These are phyloP conservation scores for Lepidotrigona ventralis DNA, from an alignment of 1,140 invertebrate species.

Conservation along the genomic window DNA sequence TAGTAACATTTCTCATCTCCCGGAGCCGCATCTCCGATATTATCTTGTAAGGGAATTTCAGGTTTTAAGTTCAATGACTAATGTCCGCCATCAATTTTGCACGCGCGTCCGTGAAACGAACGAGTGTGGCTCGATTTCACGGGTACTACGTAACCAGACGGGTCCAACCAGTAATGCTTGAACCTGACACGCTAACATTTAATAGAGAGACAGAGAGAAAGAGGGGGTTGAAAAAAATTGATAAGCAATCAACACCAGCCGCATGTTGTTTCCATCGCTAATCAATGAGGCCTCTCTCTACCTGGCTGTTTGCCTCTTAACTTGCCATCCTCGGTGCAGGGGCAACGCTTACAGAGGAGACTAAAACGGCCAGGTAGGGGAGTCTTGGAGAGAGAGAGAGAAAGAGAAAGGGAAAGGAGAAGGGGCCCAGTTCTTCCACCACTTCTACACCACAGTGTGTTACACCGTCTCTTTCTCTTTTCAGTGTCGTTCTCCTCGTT, in stretches of 20 bases:
- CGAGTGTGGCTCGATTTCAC: slow-evolving; percentile 13
- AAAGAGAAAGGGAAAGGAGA: slow-evolving; percentile 23
- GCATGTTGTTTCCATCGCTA: slow-evolving; percentile 36
- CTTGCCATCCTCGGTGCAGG: slow-evolving; percentile 30
- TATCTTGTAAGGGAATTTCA: not conserved
- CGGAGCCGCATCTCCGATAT: not conserved
- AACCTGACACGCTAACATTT: slow-evolving; percentile 32
- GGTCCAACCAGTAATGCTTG: not conserved
- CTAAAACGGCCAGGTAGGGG: slow-evolving; percentile 26
- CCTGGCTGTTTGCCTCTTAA: slow-evolving; percentile 42
- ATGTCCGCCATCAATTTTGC: not conserved
- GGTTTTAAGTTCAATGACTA: slow-evolving; percentile 13
- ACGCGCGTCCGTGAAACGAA: not conserved
- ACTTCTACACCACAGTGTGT: no score
- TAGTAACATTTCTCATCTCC: not conserved
- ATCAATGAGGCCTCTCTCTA: slow-evolving; percentile 41
- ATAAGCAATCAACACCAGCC: slow-evolving; percentile 14
- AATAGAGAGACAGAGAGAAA: not conserved
- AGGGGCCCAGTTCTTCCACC: slow-evolving; percentile 24
- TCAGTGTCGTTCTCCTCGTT: not conserved
- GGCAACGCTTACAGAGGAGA: slow-evolving; percentile 35
- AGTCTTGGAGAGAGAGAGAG: not conserved
- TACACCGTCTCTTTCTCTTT: not conserved
- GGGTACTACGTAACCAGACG: not conserved
- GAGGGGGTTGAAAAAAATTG: slow-evolving; percentile 8